phyloP scores from a whole-genome alignment of 2,113 vertebrate genomes.

The Todiramphus chloris region DNA sequence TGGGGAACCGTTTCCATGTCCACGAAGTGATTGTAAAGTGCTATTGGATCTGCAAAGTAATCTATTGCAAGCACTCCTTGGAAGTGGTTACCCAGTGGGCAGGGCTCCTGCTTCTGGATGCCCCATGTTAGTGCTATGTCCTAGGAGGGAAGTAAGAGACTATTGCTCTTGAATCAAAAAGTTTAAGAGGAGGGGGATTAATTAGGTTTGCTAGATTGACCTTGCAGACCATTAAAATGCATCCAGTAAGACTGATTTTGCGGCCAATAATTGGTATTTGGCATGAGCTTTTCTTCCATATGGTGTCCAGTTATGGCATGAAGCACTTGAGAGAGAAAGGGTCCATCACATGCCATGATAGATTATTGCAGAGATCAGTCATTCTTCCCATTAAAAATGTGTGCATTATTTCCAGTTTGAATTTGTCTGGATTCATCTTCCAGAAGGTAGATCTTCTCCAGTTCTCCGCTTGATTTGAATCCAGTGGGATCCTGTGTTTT shows the following conservation, averaged over 20 bases:
- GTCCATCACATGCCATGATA: not conserved
- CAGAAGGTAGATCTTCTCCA: not conserved
- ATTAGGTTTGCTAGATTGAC: not conserved
- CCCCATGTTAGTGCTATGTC: not conserved
- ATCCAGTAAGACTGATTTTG: not conserved
- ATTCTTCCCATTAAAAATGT: not conserved
- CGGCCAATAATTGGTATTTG: not conserved
- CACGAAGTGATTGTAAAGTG: not conserved
- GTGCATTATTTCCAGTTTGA: not conserved
- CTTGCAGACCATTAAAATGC: not conserved
- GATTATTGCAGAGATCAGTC: not conserved
- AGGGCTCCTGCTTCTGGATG: not conserved
- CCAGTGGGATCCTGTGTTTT: not conserved
- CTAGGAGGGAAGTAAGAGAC: not conserved
- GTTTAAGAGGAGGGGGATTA: not conserved
- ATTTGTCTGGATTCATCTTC: not conserved
- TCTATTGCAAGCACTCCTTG: not conserved
- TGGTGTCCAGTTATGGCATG: not conserved
- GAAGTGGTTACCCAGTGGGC: not conserved
- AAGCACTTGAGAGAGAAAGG: not conserved
- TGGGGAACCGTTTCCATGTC: not conserved
- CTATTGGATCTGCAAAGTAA: not conserved
- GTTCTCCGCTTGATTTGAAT: not conserved
- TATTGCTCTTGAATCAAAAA: not conserved
- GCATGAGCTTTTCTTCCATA: not conserved